Conservation (phyloP, 2,113 vertebrate species). For the Kryptolebias marmoratus region DNA sequence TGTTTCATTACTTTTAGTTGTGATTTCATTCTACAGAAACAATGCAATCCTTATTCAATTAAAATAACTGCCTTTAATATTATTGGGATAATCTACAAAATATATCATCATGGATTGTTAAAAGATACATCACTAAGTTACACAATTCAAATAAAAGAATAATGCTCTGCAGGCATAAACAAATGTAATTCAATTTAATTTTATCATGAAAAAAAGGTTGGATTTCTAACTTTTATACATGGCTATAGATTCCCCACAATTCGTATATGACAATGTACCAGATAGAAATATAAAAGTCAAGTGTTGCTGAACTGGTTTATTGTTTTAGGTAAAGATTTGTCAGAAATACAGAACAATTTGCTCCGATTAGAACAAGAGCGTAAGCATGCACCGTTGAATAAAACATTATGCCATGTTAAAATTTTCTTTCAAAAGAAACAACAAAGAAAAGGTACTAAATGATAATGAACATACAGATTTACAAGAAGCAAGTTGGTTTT, state of each 20-base stretch:
- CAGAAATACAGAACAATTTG: conserved; percentile 71
- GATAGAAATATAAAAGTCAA: not conserved
- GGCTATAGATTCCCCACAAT: not conserved
- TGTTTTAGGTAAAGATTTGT: conserved; percentile 67
- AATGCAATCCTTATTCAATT: no score
- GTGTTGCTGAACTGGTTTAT: conserved; percentile 63
- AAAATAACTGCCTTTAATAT: no score
- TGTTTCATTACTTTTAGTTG: no score
- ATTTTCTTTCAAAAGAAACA: conserved; percentile 59
- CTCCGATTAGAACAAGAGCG: conserved; percentile 58
- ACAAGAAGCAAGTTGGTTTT: conserved; percentile 30
- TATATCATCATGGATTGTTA: no score
- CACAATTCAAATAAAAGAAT: no score
- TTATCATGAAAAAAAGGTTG: no score
- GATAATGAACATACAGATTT: conserved; percentile 54
- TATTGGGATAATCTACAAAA: no score
- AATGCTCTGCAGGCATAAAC: no score
- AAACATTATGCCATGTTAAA: conserved; percentile 74
- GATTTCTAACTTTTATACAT: not conserved
- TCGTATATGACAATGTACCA: no score
- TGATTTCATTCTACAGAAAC: no score
- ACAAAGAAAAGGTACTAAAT: conserved; percentile 58
- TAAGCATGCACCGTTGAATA: conserved; percentile 74
- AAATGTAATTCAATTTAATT: no score
- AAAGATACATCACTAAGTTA: no score